A percentile compares a stretch with the other conserved stretches of the same genome.
phyloP scores from a whole-genome alignment of 1,140 invertebrate genomes.

The Latrodectus geometricus region DNA sequence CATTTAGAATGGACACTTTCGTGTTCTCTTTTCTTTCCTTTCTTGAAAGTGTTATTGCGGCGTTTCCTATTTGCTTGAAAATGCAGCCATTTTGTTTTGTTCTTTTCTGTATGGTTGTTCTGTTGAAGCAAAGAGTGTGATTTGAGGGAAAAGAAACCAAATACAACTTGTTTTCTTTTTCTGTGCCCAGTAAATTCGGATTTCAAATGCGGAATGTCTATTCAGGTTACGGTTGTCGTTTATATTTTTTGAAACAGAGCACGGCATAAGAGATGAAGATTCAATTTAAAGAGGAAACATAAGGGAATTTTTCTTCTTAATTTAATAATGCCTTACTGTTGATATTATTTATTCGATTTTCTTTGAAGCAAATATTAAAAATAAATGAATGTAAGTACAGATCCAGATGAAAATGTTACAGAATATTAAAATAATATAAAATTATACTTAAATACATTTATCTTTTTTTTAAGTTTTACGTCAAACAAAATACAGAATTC shows the following conservation, averaged over 20 bases:
- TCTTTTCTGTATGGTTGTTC: conserved; percentile 24
- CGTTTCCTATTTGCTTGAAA: conserved; percentile 44
- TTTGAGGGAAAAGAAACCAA: background rate
- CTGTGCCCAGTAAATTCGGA: background rate
- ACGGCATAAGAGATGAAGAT: too few species aligned
- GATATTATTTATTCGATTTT: too few species aligned
- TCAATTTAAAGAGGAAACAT: too few species aligned
- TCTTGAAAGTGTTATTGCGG: conserved; percentile 36
- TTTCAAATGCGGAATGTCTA: conserved; percentile 14
- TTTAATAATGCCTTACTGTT: too few species aligned
- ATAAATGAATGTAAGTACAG: too few species aligned
- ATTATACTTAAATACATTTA: too few species aligned
- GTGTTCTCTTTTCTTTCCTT: conserved; percentile 32
- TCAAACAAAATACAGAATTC: too few species aligned
- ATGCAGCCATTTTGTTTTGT: conserved; percentile 32
- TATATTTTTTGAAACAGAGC: background rate
- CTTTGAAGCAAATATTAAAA: too few species aligned
- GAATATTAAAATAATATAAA: too few species aligned
- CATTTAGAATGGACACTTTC: conserved; percentile 34
- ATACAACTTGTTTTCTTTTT: conserved; percentile 4
- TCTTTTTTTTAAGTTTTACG: too few species aligned
- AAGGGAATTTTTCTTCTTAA: too few species aligned
- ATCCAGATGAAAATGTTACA: too few species aligned
- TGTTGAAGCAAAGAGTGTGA: conserved; percentile 6
- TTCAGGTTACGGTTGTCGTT: background rate